Conservation (phyloP, 2,797 vertebrate species). For the Danio tinwini region DNA sequence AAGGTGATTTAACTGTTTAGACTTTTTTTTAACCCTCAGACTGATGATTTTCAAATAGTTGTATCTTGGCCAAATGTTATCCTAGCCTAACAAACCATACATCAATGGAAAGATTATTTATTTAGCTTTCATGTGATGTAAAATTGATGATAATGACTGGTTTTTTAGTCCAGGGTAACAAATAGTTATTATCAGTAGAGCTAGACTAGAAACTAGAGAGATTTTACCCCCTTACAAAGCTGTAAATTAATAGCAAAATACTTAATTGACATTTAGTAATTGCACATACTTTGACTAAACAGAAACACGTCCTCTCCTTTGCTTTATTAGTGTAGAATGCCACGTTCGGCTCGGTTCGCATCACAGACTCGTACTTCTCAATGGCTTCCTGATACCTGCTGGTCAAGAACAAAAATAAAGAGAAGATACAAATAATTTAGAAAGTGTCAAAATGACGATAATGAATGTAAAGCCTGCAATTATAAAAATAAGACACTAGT, state of each 20-base stretch:
- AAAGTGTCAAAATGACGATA: neutral
- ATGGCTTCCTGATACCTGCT: slow-evolving; percentile 81
- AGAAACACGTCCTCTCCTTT: slow-evolving; percentile 84
- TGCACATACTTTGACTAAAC: slow-evolving; percentile 77
- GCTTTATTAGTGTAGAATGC: slow-evolving; percentile 79
- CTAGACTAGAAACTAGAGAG: neutral
- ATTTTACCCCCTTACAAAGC: neutral
- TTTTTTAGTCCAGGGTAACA: no score
- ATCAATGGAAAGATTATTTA: no score
- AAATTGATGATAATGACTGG: no score
- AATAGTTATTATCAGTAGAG: neutral
- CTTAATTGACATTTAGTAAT: neutral
- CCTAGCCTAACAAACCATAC: no score
- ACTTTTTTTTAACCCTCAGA: no score
- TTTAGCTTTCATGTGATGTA: no score
- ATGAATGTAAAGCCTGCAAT: neutral
- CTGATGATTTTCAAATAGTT: no score
- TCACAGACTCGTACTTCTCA: slow-evolving; percentile 79
- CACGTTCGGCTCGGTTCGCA: slow-evolving; percentile 79
- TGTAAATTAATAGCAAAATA: neutral
- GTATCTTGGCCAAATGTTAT: no score
- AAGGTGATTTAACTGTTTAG: no score
- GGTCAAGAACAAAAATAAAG: neutral
- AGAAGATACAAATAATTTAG: neutral
- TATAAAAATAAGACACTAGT: neutral